Evolutionary conservation across 2,888 invertebrate species (phyloP).

Genomic region (Lasioglossum morio): DNA sequence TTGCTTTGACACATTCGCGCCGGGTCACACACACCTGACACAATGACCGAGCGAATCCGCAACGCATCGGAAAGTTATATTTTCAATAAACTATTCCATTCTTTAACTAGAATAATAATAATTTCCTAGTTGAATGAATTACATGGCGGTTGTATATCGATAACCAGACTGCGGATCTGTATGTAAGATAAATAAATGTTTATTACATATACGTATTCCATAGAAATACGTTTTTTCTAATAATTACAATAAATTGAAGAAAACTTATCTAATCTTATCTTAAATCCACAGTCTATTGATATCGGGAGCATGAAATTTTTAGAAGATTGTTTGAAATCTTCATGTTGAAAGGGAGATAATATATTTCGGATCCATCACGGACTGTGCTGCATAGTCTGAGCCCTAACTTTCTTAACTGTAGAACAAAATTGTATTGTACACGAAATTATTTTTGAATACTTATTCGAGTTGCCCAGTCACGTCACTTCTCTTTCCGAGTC

Average conservation of each 20-base stretch:
- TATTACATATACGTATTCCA: not conserved
- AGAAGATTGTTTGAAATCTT: not conserved
- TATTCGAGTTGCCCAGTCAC: not conserved
- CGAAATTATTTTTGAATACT: not conserved
- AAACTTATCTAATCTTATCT: not conserved
- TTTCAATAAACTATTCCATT: not conserved
- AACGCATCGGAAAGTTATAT: not conserved
- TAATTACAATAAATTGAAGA: not conserved
- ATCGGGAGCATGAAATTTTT: not conserved
- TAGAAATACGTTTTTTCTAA: not conserved
- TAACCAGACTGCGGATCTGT: too few relatives aligned
- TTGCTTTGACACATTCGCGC: not conserved
- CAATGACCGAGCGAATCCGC: not conserved
- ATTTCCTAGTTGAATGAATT: not conserved
- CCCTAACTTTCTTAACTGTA: not conserved
- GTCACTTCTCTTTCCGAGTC: not conserved
- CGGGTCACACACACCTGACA: not conserved
- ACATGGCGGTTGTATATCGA: too few relatives aligned
- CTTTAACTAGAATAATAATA: not conserved
- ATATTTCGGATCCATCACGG: too few relatives aligned
- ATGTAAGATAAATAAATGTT: too few relatives aligned
- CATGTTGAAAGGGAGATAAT: not conserved
- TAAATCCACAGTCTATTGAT: not conserved
- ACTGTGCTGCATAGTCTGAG: not conserved
- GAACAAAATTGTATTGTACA: not conserved